These are phyloP conservation scores for Menidia menidia DNA, from an alignment of 2,797 vertebrate genomes.

Conservation along the genomic window DNA sequence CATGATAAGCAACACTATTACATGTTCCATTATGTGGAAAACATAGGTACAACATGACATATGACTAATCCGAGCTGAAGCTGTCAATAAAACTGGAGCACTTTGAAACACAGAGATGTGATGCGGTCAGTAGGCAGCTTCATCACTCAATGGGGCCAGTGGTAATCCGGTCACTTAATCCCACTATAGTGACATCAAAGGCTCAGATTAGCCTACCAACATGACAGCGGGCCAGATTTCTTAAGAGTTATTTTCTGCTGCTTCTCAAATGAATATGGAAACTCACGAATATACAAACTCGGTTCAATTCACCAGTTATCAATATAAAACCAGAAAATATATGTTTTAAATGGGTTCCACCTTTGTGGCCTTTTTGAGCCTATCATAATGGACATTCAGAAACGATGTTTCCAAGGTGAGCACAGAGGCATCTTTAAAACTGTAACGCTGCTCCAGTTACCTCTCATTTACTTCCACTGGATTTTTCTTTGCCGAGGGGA, in stretches of 20 bases:
- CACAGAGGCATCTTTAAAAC: slow-evolving; percentile 14
- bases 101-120: slow-evolving; percentile 17
- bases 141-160: slow-evolving; percentile 39
- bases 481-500: slow-evolving; percentile 14
- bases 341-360: not conserved
- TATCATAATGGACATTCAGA: slow-evolving; percentile 17
- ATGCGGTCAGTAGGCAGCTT: slow-evolving; percentile 34
- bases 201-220: slow-evolving; percentile 48
- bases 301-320: too few species aligned
- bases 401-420: slow-evolving; percentile 1
- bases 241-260: slow-evolving; percentile 24
- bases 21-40: not conserved
- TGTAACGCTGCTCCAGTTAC: not conserved
- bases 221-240: slow-evolving; percentile 7
- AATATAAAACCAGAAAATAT: not conserved
- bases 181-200: slow-evolving; percentile 31
- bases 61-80: slow-evolving; percentile 12
- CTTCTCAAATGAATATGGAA: not conserved
- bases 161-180: slow-evolving; percentile 56
- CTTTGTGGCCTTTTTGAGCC: not conserved
- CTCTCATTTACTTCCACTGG: slow-evolving; percentile 17
- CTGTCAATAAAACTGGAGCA: not conserved
- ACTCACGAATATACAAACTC: not conserved
- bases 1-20: not conserved
- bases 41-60: not conserved